A percentile compares a stretch with the other conserved stretches of the same genome.
These are phyloP conservation scores for Brotogeris chrysoptera DNA, from an alignment of 2,797 vertebrate species.

Conservation along the genomic window DNA sequence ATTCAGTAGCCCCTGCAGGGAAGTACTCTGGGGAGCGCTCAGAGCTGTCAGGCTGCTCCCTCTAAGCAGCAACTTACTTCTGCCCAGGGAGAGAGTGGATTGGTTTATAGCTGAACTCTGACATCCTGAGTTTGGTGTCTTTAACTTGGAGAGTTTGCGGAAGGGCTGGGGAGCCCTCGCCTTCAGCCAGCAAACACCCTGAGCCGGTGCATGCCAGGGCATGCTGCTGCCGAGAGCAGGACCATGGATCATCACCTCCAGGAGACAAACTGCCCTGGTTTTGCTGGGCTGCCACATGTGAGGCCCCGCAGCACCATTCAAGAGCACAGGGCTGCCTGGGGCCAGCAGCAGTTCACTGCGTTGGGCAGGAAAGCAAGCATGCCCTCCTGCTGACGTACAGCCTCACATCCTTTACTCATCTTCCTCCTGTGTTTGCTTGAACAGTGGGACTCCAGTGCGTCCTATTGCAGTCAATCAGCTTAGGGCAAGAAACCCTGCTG, in stretches of 20 bases:
- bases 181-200: neutral
- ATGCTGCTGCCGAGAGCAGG: neutral
- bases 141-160: neutral
- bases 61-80: neutral
- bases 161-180: neutral
- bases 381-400: rapidly evolving
- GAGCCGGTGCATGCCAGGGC: rapidly evolving
- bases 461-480: rapidly evolving
- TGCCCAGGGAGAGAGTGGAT: no score
- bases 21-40: neutral
- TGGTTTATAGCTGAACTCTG: neutral
- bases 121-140: no score
- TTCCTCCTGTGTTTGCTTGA: neutral
- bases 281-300: neutral
- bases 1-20: neutral
- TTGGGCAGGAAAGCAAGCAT: neutral
- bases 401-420: neutral
- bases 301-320: rapidly evolving
- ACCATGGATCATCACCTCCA: rapidly evolving
- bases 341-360: neutral
- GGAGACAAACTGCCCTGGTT: no score
- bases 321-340: neutral
- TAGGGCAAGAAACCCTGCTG: neutral
- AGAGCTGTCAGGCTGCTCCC: neutral
- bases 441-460: rapidly evolving